These are phyloP conservation scores for Galbula dea DNA, from an alignment of 2,113 vertebrate species.

Conservation along the genomic window DNA sequence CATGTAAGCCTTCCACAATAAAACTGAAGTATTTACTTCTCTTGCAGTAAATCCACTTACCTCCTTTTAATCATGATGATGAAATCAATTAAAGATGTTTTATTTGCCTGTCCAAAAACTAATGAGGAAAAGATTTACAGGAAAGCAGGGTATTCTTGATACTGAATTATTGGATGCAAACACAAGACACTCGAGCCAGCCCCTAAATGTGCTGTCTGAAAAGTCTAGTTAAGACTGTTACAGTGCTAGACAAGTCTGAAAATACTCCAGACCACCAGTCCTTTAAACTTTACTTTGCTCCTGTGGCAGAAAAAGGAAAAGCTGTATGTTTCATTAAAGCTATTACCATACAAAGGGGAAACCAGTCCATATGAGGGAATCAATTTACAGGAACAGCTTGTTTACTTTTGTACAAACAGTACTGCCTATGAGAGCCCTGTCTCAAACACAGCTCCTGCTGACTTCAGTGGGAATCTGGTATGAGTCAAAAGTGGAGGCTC, in stretches of 20 bases:
- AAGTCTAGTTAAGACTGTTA: not conserved
- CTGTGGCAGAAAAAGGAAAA: not conserved
- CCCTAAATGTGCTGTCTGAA: not conserved
- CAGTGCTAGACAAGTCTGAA: not conserved
- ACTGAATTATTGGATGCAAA: not conserved
- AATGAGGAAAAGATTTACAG: not conserved
- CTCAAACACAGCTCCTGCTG: conserved; percentile 38
- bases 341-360: not conserved
- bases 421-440: not conserved
- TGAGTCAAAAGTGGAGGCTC: conserved; percentile 54
- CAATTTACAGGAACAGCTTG: conserved; percentile 47
- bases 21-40: not conserved
- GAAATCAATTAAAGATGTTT: conserved; percentile 23
- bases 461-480: conserved; percentile 28
- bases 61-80: not conserved
- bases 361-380: not conserved
- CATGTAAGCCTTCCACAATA: not conserved
- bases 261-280: not conserved
- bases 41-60: not conserved
- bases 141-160: not conserved
- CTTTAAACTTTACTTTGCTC: not conserved
- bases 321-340: not conserved
- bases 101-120: not conserved
- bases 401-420: not conserved
- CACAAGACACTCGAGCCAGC: not conserved